Base-by-base conservation (phyloP, 2,113 vertebrate species). In the Plecotus auritus region DNA sequence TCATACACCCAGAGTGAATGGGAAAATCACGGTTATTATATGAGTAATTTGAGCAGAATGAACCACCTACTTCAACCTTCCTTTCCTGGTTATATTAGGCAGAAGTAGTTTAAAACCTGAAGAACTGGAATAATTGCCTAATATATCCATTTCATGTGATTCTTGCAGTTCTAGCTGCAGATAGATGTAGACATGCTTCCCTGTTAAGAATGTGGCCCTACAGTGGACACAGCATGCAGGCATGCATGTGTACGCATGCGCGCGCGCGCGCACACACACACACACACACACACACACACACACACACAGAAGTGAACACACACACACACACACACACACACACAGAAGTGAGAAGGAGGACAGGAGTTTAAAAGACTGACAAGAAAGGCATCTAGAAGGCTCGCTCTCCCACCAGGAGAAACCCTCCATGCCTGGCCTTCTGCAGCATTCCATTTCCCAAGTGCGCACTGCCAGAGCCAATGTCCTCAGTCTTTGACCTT, bases 71-170 rank as follows among this genome's bases (percentile, higher is more conserved):
- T 91, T 81, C 64, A 64, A 78, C 72, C 42, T 85, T 61, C 76
- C 84, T 85, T 93, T 82, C 37, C 77, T 90, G 86, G 35, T 93
- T 90, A 85, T 90, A 88, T 94, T 90, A 88, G 54, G 85, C 20
- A 26, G 72, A 88, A 94, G 87, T 67, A 85, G 40, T 88, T 90
- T 72, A 81, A 93, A 85, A 82, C 47, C 88, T 16, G 2, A 67
- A 87, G 72, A 90, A 49, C 81, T 93, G 73, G 90, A 85, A 82
- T 93, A 86, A 69, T 85, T 84, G 54, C 51, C 81, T 94, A n/a
- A 51, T 74, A 67, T 91, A 56, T 81, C 85, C 59, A n/a, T 35
- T 67, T 76, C 42, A 64, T 30, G 59, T 72, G 67, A 22, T 64
- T 54, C 67, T 49, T 85, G 3, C 2, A 72, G 61, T 22, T n/a